Conservation (phyloP, 1,140 invertebrate species). For the Mylabris phalerata region DNA sequence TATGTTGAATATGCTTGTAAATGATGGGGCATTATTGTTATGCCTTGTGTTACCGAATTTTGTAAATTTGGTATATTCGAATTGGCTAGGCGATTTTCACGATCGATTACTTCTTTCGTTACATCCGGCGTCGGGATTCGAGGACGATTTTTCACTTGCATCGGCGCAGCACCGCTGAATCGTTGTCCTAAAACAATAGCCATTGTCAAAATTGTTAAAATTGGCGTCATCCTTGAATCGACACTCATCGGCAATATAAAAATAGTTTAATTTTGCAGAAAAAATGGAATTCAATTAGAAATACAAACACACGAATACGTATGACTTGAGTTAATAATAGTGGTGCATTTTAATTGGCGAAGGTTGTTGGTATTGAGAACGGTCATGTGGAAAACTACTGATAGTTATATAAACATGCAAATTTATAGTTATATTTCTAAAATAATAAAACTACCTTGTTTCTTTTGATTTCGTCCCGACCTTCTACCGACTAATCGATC, state of each 20-base stretch:
- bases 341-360: too few relatives aligned
- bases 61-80: slow-evolving; percentile 18
- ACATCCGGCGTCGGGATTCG: slow-evolving; percentile 81
- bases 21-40: slow-evolving; percentile 57
- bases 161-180: slow-evolving; percentile 45
- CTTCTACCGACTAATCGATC: slow-evolving; percentile 73
- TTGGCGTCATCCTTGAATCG: too few relatives aligned
- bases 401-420: not conserved
- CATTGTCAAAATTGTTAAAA: not conserved
- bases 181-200: not conserved
- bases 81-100: slow-evolving; percentile 54
- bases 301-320: too few relatives aligned
- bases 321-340: too few relatives aligned
- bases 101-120: slow-evolving; percentile 65
- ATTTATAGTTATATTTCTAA: not conserved
- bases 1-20: slow-evolving; percentile 48
- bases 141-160: slow-evolving; percentile 65
- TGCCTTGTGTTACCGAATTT: slow-evolving; percentile 40
- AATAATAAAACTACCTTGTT: slow-evolving; percentile 24
- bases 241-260: too few relatives aligned
- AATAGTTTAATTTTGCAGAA: too few relatives aligned
- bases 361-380: not conserved
- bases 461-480: slow-evolving; percentile 57
- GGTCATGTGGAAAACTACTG: not conserved
- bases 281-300: too few relatives aligned